Percentiles rank a stretch among this genome's conserved stretches.
These are phyloP conservation scores for Lasioglossum vierecki DNA, from an alignment of 2,888 invertebrate species.

Conservation along the genomic window DNA sequence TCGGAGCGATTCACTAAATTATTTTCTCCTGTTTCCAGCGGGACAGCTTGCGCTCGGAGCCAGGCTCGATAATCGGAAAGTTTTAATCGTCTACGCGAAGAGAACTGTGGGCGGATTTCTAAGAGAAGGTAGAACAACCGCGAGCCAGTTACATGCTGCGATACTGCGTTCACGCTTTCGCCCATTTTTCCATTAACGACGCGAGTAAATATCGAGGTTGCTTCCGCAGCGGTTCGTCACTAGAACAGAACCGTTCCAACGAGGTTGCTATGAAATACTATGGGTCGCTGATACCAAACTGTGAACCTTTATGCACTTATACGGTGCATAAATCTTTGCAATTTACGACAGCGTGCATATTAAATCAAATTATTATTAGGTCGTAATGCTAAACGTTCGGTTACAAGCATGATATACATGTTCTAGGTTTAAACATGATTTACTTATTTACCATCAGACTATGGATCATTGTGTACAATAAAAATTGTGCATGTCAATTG, in stretches of 20 bases:
- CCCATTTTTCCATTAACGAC: conserved; percentile 67
- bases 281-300: background rate
- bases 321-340: background rate
- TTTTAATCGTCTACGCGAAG: conserved; percentile 32
- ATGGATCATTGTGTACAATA: too few species aligned
- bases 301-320: background rate
- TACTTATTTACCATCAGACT: too few species aligned
- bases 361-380: background rate
- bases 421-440: too few species aligned
- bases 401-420: too few species aligned
- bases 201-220: conserved; percentile 67
- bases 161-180: conserved; percentile 69
- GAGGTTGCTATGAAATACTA: background rate
- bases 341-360: background rate
- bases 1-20: background rate
- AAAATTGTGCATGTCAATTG: too few species aligned
- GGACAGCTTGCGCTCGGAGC: background rate
- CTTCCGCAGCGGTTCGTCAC: conserved; percentile 52
- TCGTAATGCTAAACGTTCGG: too few species aligned
- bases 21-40: background rate
- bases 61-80: conserved; percentile 32
- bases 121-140: conserved; percentile 5
- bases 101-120: conserved; percentile 16
- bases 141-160: conserved; percentile 11
- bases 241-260: conserved; percentile 45